Evolutionary conservation across 2,797 vertebrate species (phyloP), one percentile per base, ranked within the genome.

Genomic region (Malurus leucopterus): DNA sequence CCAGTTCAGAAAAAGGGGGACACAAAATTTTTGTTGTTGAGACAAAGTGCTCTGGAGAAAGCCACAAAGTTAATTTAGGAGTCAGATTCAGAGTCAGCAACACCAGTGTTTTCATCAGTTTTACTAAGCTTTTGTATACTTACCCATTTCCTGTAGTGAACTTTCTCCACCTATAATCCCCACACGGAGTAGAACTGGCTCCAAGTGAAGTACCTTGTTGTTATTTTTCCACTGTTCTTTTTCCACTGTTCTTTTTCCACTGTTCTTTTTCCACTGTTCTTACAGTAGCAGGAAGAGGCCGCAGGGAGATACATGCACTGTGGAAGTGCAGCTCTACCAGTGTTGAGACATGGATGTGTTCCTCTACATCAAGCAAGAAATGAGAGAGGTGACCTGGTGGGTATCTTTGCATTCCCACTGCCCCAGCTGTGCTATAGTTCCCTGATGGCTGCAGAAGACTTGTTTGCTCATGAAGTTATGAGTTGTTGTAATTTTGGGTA

Each of bases 381-480:
- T 14, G 11, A 2, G 9, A 43, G 30, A 46, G 30, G 27, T 27
- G 24, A 3, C 13, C 27, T 81, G 24, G 11, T 7, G 2, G 4
- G 6, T n/a, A 13, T 27, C 21, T 72, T 47, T 72, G 44, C 6
- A 29, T 8, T 73, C 30, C 40, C 16, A 6, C 18, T 50, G 13
- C 4, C 34, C 38, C 50, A 34, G 20, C 9, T 55, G 15, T 65
- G 19, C 20, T 0, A 0, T 21, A 23, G 8, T 2, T 83, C 59
- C 29, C 18, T 1, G 1, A 11, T 1, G 4, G n/a, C 18, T 72
- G 23, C 5, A 1, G 34, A 44, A 44, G 17, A 1, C 6, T 62
- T 16, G 0, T 2, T 1, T 44, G 15, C 40, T 64, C 19, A 9
- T 1, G 0, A 30, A 65, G 2, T 47, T 58, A 55, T 0, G 1